Base-by-base conservation (phyloP, 2,797 vertebrate species). In the Geranospiza caerulescens region DNA sequence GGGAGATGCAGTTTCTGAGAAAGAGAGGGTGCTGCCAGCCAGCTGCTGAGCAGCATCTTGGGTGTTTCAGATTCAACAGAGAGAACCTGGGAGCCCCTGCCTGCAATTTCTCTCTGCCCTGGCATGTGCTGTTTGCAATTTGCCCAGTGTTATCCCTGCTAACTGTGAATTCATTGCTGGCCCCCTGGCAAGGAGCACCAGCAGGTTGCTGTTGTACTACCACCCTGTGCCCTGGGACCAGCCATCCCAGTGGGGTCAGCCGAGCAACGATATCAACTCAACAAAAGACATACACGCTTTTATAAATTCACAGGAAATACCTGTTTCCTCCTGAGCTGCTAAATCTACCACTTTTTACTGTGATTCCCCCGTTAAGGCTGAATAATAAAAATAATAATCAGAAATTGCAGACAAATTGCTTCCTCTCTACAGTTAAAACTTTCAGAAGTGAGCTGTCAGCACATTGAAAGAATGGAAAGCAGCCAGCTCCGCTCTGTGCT, bases 371-470 rank as follows among this genome's bases (percentile, higher is more conserved):
- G 16, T 42, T 5, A 55, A 78, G 42, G 68, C 36, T 6, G 58
- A 70, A 90, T 48, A 84, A 90, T 84, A 78, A 73, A 66, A 82
- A 48, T 29, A 58, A 78, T 60, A 63, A 73, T 59, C n/a, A 96
- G 67, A 47, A 86, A 89, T 19, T 66, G 59, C 76, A 90, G 93
- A 45, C 19, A 72, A 89, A 82, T 63, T 38, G 34, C 75, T 86
- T 74, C 64, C 48, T 86, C 56, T 60, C 36, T 10, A 1, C 40
- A 31, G 66, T 15, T 70, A 3, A 45, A 87, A 81, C 52, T 88
- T 21, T 26, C 82, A 90, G 86, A 89, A 96, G 81, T 21, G 80
- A 96, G 86, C 88, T 85, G 94, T 92, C 95, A 94, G 95, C 95
- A 60, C 58, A 1, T 4, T 3, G 59, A 36, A 59, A 93, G 82